Conservation (phyloP, 2,113 vertebrate species). For the Geothlypis trichas region DNA sequence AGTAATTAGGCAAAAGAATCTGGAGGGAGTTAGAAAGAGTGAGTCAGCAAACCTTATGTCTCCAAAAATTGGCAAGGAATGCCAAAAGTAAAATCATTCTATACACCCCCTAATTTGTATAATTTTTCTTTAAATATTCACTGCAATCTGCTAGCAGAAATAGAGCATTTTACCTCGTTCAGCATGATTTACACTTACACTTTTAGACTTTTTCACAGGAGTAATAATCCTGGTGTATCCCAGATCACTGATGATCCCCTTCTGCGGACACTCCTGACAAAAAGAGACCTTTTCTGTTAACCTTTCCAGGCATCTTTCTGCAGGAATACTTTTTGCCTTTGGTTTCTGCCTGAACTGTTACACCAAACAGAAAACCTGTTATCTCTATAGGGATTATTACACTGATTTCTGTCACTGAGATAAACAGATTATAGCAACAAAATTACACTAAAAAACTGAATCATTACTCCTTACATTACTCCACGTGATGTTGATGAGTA, state of each 20-base stretch:
- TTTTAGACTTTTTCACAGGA: not conserved
- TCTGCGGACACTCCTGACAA: not conserved
- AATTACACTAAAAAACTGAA: not conserved
- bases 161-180: not conserved
- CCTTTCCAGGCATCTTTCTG: not conserved
- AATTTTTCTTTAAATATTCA: not conserved
- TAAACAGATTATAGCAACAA: not conserved
- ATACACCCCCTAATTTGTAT: fast-evolving
- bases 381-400: not conserved
- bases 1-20: not conserved
- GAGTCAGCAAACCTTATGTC: not conserved
- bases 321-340: not conserved
- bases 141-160: not conserved
- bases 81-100: not conserved
- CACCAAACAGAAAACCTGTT: not conserved
- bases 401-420: not conserved
- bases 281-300: not conserved
- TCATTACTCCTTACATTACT: not conserved
- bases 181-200: not conserved
- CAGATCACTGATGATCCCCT: not conserved
- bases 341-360: not conserved
- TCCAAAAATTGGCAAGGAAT: not conserved
- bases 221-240: not conserved
- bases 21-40: not conserved
- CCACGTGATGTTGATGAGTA: not conserved